Evolutionary conservation across 2,797 vertebrate species (phyloP), one percentile per base, ranked within the genome.

Genomic region (Decapterus maruadsi): DNA sequence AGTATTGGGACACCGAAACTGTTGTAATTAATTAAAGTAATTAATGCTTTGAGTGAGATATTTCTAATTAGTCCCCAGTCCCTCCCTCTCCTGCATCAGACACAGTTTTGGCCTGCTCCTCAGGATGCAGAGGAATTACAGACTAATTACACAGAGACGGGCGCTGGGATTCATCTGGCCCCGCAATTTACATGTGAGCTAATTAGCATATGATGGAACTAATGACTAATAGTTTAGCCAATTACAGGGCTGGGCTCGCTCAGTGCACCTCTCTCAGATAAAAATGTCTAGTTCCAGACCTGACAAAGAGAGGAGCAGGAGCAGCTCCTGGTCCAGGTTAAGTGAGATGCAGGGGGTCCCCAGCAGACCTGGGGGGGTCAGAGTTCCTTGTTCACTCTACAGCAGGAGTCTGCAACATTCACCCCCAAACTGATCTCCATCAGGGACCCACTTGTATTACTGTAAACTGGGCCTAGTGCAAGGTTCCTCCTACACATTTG

Each of bases 11-110:
- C 80, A 92, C 82, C 83, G 58, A 72, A 87, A 84, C 60, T 58
- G 83, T 88, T 91, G 84, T 95, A 95, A 95, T 95, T 95, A 95
- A 94, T 88, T 87, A 86, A 59, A 84, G 92, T 60, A 60, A 60
- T 60, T 60, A 90, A 93, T 87, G 75, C 85, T 87, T 92, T 75
- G 80, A 90, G 89, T 89, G 81, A 94, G 81, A 87, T 90, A 82
- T 77, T 88, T 94, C 89, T 93, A 94, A 94, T 95, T 95, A 95
- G 91, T 90, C 87, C 83, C 75, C 66, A 66, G 84, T 74, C 80
- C 81, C 75, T 81, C 87, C 85, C 82, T 74, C 65, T 68, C 77
- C 70, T 84, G 82, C 82, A 77, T 82, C 80, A 76, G 71, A 75
- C 82, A 54, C 86, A 85, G 63, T 87, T 78, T 66, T 87, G 86